These are phyloP conservation scores for Troglohyphantes excavatus DNA, from an alignment of 2,888 invertebrate species.

Conservation along the genomic window DNA sequence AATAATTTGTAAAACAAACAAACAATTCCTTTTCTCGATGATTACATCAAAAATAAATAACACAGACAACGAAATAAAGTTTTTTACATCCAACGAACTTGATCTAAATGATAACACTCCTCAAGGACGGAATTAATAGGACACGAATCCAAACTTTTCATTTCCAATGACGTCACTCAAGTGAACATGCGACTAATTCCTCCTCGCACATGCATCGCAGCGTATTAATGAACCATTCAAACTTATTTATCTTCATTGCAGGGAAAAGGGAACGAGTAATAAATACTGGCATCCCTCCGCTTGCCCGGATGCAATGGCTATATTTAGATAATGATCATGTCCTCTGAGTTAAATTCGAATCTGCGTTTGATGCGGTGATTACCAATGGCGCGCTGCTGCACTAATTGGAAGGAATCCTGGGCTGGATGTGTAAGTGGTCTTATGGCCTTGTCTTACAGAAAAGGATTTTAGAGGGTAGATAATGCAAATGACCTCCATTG, in stretches of 20 bases:
- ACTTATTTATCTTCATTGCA: conserved; percentile 18
- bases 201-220: neutral
- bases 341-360: conserved; percentile 9
- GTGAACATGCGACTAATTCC: neutral
- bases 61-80: too few species aligned
- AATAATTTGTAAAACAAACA: too few species aligned
- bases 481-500: neutral
- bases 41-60: too few species aligned
- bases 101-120: neutral
- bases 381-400: neutral
- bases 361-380: conserved; percentile 11
- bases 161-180: neutral
- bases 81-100: too few species aligned
- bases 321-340: conserved; percentile 41
- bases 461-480: neutral
- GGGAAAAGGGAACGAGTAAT: conserved; percentile 8
- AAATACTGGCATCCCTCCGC: neutral
- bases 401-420: conserved; percentile 8
- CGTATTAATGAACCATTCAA: conserved; percentile 31
- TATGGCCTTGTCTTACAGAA: neutral
- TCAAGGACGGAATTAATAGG: neutral
- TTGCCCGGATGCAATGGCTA: neutral
- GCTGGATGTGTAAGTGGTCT: neutral
- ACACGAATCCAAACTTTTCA: neutral
- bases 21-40: too few species aligned